Percentiles rank a stretch among this genome's conserved stretches.
These are phyloP conservation scores for Callocephalon fimbriatum DNA, from an alignment of 2,113 vertebrate species.

Conservation along the genomic window DNA sequence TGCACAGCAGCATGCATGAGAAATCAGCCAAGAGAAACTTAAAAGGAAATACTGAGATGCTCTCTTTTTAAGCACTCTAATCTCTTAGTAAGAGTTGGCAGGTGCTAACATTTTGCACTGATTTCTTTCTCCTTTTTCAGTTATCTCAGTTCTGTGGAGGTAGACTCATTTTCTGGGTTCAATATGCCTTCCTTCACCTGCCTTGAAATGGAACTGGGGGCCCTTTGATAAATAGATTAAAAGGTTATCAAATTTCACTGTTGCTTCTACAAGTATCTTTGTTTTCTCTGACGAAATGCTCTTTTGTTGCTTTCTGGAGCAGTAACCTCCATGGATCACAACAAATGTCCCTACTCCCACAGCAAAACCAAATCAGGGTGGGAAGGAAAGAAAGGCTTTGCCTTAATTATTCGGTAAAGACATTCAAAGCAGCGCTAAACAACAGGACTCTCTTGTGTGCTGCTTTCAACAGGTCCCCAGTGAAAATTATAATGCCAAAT, in stretches of 20 bases:
- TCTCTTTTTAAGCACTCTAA: conserved; percentile 43
- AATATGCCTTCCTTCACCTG: neutral
- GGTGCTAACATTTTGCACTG: conserved; percentile 1
- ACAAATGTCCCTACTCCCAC: neutral
- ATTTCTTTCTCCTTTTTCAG: neutral
- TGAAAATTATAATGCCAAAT: neutral
- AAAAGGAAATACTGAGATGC: conserved; percentile 51
- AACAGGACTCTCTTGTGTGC: neutral
- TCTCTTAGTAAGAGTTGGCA: conserved; percentile 61
- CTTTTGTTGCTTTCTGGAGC: neutral
- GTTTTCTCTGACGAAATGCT: conserved; percentile 17
- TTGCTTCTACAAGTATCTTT: conserved; percentile 11
- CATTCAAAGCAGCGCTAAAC: neutral
- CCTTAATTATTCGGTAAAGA: neutral
- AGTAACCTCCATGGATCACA: neutral
- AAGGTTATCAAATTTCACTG: conserved; percentile 49
- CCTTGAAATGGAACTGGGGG: neutral
- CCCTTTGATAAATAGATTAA: conserved; percentile 46
- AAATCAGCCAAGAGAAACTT: conserved; percentile 48
- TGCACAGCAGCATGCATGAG: neutral
- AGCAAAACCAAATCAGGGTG: neutral
- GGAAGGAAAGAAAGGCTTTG: neutral
- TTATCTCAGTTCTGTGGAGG: conserved; percentile 5
- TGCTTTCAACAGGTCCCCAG: neutral
- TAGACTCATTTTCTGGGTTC: conserved; percentile 41